phyloP scores from a whole-genome alignment of 1,140 invertebrate genomes.

The Neoseiulus cucumeris region DNA sequence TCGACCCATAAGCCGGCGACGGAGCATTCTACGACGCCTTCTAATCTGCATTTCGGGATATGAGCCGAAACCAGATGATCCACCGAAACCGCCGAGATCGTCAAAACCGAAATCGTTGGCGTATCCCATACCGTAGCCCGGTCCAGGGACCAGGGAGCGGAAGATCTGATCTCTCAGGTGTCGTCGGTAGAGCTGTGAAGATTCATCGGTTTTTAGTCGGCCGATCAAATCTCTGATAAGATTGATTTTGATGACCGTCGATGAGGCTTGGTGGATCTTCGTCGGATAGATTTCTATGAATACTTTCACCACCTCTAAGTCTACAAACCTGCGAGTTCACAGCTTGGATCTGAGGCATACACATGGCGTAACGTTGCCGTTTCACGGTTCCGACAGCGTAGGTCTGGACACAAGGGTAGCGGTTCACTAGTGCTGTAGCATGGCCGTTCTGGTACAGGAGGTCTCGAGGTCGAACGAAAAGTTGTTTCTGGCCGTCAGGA shows the following conservation, averaged over 20 bases:
- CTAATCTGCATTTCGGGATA: not conserved
- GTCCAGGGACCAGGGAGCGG: not conserved
- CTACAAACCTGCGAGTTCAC: not conserved
- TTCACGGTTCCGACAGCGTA: not conserved
- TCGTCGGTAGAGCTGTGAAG: not conserved
- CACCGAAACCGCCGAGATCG: not conserved
- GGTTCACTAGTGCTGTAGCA: not conserved
- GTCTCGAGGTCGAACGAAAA: not conserved
- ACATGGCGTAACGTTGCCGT: not conserved
- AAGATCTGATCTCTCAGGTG: not conserved
- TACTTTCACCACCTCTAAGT: too few species aligned
- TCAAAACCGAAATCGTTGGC: not conserved
- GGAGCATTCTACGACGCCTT: not conserved
- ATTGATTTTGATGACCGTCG: too few species aligned
- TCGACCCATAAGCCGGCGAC: not conserved
- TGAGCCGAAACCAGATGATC: not conserved
- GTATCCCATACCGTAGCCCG: not conserved
- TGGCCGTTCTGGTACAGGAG: not conserved
- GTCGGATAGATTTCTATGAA: too few species aligned
- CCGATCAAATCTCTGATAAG: too few species aligned
- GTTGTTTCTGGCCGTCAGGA: not conserved
- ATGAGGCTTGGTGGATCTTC: too few species aligned
- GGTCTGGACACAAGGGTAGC: not conserved
- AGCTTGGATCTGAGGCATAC: not conserved
- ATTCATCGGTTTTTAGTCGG: too few species aligned